Conservation (phyloP, 2,797 vertebrate genomes). For the Rhincodon typus region DNA sequence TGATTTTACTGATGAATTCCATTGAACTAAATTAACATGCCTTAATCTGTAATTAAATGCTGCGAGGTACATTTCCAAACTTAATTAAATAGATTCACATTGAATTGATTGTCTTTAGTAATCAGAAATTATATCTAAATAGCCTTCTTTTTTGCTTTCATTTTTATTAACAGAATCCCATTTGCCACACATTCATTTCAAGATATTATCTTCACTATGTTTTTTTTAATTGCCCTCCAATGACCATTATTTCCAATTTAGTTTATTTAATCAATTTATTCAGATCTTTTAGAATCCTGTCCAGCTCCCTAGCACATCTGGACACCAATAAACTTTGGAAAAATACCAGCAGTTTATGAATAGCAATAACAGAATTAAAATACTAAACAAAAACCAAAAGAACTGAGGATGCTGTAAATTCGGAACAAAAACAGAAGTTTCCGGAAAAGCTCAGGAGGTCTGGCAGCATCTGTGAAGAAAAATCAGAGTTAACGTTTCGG, state of each 20-base stretch:
- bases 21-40: background rate
- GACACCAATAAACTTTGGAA: background rate
- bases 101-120: background rate
- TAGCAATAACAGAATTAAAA: background rate
- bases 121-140: background rate
- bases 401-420: too few relatives aligned
- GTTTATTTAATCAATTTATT: background rate
- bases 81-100: background rate
- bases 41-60: background rate
- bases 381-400: too few relatives aligned
- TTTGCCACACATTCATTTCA: background rate
- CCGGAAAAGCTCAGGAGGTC: too few relatives aligned
- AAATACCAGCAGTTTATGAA: too few relatives aligned
- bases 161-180: background rate
- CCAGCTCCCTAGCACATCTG: background rate
- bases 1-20: background rate
- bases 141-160: background rate
- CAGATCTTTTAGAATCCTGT: background rate
- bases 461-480: too few relatives aligned
- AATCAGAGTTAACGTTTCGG: too few relatives aligned
- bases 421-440: too few relatives aligned
- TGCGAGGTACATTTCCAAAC: background rate
- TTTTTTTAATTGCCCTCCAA: background rate
- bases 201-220: background rate
- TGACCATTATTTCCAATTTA: background rate